A percentile compares a stretch with the other conserved stretches of the same genome.
These are phyloP conservation scores for Phortica okadai DNA, from an alignment of 2,888 invertebrate genomes.

Conservation along the genomic window DNA sequence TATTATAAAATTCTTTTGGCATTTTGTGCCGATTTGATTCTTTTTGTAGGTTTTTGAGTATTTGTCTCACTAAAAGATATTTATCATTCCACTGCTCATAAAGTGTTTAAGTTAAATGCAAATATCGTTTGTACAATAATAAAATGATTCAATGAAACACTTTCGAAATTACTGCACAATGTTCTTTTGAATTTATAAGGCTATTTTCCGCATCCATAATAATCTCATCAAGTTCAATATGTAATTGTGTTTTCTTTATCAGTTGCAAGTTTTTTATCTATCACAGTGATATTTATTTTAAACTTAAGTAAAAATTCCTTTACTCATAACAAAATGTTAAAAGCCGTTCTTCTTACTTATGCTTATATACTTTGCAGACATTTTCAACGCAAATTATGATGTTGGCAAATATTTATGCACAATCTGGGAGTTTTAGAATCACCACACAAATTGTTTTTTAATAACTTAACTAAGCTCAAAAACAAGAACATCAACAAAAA, in stretches of 20 bases:
- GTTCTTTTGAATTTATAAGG: no score
- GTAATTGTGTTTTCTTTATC: no score
- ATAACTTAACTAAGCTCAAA: conserved; percentile 64
- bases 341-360: no score
- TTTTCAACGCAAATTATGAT: background rate
- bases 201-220: no score
- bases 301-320: no score
- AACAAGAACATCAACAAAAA: conserved; percentile 49
- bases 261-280: no score
- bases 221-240: no score
- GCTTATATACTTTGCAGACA: no score
- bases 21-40: conserved; percentile 2
- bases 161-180: no score
- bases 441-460: conserved; percentile 62
- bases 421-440: background rate
- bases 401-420: conserved; percentile 19
- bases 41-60: background rate
- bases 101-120: conserved; percentile 25
- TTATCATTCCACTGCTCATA: background rate
- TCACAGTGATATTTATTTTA: no score
- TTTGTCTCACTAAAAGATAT: background rate
- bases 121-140: background rate
- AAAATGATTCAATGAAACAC: no score
- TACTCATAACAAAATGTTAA: no score
- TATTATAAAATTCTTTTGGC: background rate